Evolutionary conservation across 2,113 vertebrate genomes (phyloP).

Genomic region (Cariama cristata): DNA sequence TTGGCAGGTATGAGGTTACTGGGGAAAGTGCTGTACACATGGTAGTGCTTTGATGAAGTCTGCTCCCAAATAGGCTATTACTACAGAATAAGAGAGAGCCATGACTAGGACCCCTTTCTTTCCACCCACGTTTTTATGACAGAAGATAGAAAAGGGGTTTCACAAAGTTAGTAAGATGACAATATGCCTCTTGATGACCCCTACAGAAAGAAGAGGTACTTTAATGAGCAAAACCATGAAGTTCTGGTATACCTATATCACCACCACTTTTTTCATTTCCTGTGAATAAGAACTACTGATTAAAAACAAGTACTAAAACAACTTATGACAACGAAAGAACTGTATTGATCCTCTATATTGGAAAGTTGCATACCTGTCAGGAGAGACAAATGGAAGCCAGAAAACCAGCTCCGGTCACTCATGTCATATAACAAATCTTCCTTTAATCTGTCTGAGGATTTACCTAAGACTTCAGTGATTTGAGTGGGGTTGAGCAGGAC

Average conservation of each 20-base stretch:
- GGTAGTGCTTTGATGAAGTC: neutral
- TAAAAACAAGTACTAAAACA: neutral
- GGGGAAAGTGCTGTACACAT: neutral
- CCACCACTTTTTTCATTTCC: rapidly evolving
- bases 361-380: neutral
- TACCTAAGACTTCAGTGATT: neutral
- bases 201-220: neutral
- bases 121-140: rapidly evolving
- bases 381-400: neutral
- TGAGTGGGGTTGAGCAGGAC: neutral
- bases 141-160: neutral
- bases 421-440: neutral
- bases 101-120: neutral
- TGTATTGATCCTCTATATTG: neutral
- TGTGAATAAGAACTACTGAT: neutral
- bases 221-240: neutral
- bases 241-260: rapidly evolving
- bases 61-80: neutral
- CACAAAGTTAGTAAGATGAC: neutral
- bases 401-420: neutral
- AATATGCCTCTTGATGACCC: neutral
- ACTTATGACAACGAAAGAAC: neutral
- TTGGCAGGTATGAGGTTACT: neutral
- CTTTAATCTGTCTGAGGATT: neutral
- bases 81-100: neutral